phyloP scores from a whole-genome alignment of 2,797 vertebrate species.

The Pseudochirops cupreus region DNA sequence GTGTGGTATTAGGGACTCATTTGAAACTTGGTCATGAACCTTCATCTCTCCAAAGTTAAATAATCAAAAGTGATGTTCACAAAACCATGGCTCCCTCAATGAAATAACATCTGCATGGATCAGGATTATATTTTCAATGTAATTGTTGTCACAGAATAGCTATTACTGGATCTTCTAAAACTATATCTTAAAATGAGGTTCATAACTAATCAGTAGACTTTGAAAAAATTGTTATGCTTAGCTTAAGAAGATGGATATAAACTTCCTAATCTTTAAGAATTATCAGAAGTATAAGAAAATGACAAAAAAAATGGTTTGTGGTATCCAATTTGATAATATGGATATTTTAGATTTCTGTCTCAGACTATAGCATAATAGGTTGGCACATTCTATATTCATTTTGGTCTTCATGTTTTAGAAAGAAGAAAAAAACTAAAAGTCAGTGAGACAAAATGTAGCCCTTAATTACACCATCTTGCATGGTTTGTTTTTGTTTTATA shows the following conservation, averaged over 20 bases:
- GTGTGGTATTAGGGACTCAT: neutral
- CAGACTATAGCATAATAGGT: neutral
- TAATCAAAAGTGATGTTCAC: conserved; percentile 32
- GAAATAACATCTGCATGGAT: conserved; percentile 18
- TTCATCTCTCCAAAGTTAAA: conserved; percentile 33
- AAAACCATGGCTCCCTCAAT: conserved; percentile 38
- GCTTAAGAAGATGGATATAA: neutral
- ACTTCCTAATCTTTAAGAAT: neutral
- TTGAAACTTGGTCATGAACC: conserved; percentile 29
- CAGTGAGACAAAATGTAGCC: neutral
- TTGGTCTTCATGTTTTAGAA: neutral
- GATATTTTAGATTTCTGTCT: conserved; percentile 23
- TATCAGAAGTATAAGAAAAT: conserved; percentile 19
- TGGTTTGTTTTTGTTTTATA: neutral
- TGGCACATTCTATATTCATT: conserved; percentile 19
- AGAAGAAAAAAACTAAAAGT: neutral
- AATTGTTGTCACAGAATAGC: neutral
- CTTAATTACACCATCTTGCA: neutral
- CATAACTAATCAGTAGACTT: neutral
- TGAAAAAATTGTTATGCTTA: conserved; percentile 12
- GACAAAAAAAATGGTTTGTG: neutral
- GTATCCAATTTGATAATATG: neutral
- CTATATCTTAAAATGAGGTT: neutral
- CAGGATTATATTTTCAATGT: conserved; percentile 16
- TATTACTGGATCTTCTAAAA: conserved; percentile 29